Conservation (phyloP, 2,888 invertebrate genomes). For the Pterostichus niger region DNA sequence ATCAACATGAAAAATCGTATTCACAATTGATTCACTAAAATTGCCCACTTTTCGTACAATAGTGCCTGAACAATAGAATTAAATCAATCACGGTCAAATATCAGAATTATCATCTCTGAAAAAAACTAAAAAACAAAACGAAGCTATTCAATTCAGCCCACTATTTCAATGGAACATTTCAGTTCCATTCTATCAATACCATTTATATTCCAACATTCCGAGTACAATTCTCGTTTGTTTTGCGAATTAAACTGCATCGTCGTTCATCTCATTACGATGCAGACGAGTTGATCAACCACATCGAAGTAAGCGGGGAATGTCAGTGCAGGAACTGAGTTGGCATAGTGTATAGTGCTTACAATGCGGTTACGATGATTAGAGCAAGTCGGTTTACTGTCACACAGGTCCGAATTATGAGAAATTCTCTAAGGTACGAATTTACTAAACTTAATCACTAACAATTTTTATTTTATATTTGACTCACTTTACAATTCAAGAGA, state of each 20-base stretch:
- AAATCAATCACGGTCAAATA: constrained; percentile 28
- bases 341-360: constrained; percentile 22
- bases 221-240: constrained; percentile 42
- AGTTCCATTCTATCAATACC: constrained; percentile 31
- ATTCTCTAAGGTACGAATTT: not conserved
- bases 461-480: too few species aligned
- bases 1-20: too few species aligned
- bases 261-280: constrained; percentile 53
- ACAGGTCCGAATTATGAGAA: not conserved
- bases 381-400: not conserved
- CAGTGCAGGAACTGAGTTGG: not conserved
- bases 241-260: constrained; percentile 49
- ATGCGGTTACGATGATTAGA: constrained; percentile 7
- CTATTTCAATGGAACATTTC: constrained; percentile 43
- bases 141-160: constrained; percentile 5
- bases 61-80: constrained; percentile 27
- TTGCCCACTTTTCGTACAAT: constrained; percentile 23
- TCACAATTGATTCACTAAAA: constrained; percentile 1
- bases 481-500: too few species aligned
- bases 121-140: constrained; percentile 13
- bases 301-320: constrained; percentile 23
- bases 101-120: constrained; percentile 30
- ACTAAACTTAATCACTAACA: not conserved
- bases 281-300: constrained; percentile 39
- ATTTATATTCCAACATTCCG: constrained; percentile 34